Percentiles rank a stretch among this genome's conserved stretches.
Evolutionary conservation across 2,888 invertebrate species (phyloP).

Genomic region (Eurois occulta): DNA sequence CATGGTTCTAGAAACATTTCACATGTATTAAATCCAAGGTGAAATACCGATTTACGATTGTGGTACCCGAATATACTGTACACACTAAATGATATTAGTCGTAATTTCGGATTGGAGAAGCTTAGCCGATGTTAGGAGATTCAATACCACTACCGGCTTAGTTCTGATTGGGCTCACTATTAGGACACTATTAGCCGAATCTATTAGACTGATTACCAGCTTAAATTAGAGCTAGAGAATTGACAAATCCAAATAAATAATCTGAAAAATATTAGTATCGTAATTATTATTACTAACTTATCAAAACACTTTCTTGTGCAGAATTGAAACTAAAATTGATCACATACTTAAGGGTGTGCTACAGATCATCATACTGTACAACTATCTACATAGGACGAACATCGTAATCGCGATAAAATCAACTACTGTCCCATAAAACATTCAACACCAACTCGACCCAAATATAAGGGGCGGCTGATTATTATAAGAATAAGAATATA

Average conservation of each 20-base stretch:
- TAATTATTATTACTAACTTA: not conserved
- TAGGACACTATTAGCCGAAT: not conserved
- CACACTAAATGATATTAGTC: not conserved
- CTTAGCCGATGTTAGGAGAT: constrained; percentile 22
- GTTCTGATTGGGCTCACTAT: not conserved
- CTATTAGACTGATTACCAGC: constrained; percentile 9
- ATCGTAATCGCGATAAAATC: no score
- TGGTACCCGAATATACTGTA: not conserved
- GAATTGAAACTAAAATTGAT: not conserved
- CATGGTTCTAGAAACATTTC: not conserved
- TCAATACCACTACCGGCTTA: constrained; percentile 10
- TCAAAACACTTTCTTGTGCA: not conserved
- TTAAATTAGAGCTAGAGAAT: not conserved
- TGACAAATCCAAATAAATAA: not conserved
- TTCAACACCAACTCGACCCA: no score
- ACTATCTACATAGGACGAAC: no score
- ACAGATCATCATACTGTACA: no score
- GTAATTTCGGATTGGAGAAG: constrained; percentile 30
- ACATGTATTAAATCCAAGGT: no score
- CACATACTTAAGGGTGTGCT: not conserved
- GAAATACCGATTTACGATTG: not conserved
- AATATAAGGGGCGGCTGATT: no score
- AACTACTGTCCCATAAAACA: no score
- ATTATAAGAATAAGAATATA: no score
- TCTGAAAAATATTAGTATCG: not conserved